A percentile compares a stretch with the other conserved stretches of the same genome.
These are phyloP conservation scores for Anagrus nilaparvatae DNA, from an alignment of 1,140 invertebrate genomes.

Conservation along the genomic window DNA sequence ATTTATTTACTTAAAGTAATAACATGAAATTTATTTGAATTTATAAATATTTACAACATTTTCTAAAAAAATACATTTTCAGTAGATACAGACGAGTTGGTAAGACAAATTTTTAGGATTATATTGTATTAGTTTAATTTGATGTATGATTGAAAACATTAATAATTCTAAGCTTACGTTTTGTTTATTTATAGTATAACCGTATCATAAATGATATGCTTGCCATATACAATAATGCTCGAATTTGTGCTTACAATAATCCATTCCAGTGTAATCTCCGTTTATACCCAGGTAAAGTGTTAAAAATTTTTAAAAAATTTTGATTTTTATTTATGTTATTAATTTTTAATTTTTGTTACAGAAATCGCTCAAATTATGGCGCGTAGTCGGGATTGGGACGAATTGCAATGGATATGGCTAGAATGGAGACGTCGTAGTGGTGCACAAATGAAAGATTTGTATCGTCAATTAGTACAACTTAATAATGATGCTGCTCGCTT, in stretches of 20 bases:
- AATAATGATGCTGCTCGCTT: slow-evolving; percentile 77
- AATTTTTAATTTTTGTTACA: slow-evolving; percentile 19
- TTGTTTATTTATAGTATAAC: slow-evolving; percentile 60
- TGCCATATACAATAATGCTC: slow-evolving; percentile 76
- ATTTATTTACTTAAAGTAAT: no score
- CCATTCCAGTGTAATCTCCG: slow-evolving; percentile 69
- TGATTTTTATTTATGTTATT: background rate
- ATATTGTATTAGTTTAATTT: no score
- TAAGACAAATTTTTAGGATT: no score
- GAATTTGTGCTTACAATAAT: slow-evolving; percentile 73
- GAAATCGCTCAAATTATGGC: slow-evolving; percentile 48
- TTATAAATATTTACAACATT: no score
- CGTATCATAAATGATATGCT: slow-evolving; percentile 79
- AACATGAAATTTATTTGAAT: no score
- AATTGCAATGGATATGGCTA: slow-evolving; percentile 75
- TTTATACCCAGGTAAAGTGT: slow-evolving; percentile 64
- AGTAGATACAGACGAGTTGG: no score
- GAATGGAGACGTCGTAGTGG: slow-evolving; percentile 76
- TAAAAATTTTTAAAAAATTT: background rate
- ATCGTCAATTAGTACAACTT: slow-evolving; percentile 70
- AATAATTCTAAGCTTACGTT: slow-evolving; percentile 10
- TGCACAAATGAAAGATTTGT: slow-evolving; percentile 68
- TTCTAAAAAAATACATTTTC: no score
- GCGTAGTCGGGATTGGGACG: slow-evolving; percentile 71
- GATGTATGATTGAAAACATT: no score